Evolutionary conservation across 2,888 invertebrate genomes (phyloP), one percentile per base, ranked within the genome.

Genomic region (Carcina quercana): DNA sequence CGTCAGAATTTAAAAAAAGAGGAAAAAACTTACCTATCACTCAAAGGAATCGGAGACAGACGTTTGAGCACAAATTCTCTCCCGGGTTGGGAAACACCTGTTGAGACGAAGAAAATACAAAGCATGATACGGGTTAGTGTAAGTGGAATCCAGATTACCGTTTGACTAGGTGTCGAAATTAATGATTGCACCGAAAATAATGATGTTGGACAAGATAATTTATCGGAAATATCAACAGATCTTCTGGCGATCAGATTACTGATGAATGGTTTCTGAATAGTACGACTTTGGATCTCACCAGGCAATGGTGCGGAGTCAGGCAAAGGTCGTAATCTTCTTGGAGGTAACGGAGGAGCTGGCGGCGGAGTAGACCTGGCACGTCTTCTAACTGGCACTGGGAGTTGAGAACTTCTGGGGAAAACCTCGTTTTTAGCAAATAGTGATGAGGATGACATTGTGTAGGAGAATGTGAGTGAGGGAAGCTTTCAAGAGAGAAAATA

Each of bases 241-340:
- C n/a, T n/a, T n/a, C n/a, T n/a, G n/a, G n/a, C n/a, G n/a, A n/a
- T n/a, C n/a, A n/a, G n/a, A n/a, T n/a, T n/a, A n/a, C n/a, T n/a
- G n/a, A n/a, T n/a, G n/a, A n/a, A n/a, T n/a, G n/a, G n/a, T n/a
- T n/a, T n/a, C n/a, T n/a, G n/a, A 22, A 15, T n/a, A n/a, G n/a
- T n/a, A n/a, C n/a, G n/a, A n/a, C n/a, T n/a, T n/a, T n/a, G n/a
- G n/a, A n/a, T 32, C 52, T 50, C 54, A 78, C 82, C 86, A 57
- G 72, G 76, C 27, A 80, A 42, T 2, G 83, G 83, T 4, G 83
- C 83, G 1, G 83, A 83, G 41, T 83, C 83, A 0, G 83, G 76
- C 25, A 83, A 46, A 2, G 82, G 82, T 5, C 83, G 50, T 10
- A 83, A 49, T 14, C 78, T 59, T 24, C 80, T 49, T 0, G 80